Evolutionary conservation across 1,140 invertebrate genomes (phyloP).

Genomic region (Lasioglossum albipes): DNA sequence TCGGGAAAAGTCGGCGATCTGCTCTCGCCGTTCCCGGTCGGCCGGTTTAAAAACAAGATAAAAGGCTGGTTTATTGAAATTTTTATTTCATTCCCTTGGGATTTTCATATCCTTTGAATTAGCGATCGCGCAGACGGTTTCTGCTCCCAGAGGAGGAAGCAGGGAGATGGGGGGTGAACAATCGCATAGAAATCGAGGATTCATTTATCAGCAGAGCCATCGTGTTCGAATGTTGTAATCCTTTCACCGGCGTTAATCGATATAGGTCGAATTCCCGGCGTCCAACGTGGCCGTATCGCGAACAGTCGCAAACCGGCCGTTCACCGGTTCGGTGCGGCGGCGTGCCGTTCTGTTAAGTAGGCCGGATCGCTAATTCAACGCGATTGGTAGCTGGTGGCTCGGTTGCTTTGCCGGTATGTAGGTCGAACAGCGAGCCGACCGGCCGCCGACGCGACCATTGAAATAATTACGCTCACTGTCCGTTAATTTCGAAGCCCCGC

Average conservation of each 20-base stretch:
- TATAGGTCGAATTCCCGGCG: background rate
- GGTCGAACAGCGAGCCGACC: conserved; percentile 64
- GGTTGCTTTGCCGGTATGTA: conserved; percentile 61
- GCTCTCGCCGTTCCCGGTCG: too few relatives aligned
- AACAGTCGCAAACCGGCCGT: background rate
- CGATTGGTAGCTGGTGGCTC: conserved; percentile 29
- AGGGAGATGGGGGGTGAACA: too few relatives aligned
- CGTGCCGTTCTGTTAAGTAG: conserved; percentile 22
- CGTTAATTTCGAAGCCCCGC: conserved; percentile 75
- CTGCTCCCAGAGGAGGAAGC: too few relatives aligned
- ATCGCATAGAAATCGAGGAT: too few relatives aligned
- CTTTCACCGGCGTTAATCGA: background rate
- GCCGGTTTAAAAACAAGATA: too few relatives aligned
- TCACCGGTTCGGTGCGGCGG: background rate
- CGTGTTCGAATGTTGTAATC: background rate
- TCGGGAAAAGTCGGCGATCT: too few relatives aligned
- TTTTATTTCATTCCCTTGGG: too few relatives aligned
- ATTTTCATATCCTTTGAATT: too few relatives aligned
- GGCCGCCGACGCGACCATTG: conserved; percentile 66
- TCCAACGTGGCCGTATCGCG: background rate
- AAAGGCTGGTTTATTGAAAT: too few relatives aligned
- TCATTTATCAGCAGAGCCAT: too few relatives aligned
- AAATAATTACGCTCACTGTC: conserved; percentile 76
- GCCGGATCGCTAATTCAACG: conserved; percentile 50
- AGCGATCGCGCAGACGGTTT: too few relatives aligned